phyloP scores from a whole-genome alignment of 2,888 invertebrate genomes.

The Polydrusus tereticollis region DNA sequence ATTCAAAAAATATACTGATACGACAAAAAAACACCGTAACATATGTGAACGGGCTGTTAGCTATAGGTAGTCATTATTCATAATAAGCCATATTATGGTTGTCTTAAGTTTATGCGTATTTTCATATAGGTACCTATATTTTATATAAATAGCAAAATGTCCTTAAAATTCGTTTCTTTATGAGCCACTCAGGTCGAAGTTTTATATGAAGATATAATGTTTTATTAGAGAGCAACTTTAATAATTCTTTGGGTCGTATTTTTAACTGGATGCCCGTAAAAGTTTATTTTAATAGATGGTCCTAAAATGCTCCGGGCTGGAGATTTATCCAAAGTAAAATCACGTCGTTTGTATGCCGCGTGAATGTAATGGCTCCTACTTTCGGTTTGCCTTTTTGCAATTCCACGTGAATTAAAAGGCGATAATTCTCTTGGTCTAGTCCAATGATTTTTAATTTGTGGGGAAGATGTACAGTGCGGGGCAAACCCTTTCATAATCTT shows the following conservation, averaged over 20 bases:
- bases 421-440: conserved; percentile 7
- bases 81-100: no score
- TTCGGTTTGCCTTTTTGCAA: conserved; percentile 24
- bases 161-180: neutral
- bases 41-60: no score
- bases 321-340: conserved; percentile 34
- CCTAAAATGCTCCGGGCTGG: conserved; percentile 24
- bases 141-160: neutral
- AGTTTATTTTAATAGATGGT: conserved; percentile 41
- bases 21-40: no score
- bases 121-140: no score
- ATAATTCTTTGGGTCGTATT: conserved; percentile 37
- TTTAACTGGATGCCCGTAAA: conserved; percentile 33
- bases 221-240: conserved; percentile 39
- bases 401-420: conserved; percentile 6
- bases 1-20: no score
- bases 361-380: conserved; percentile 33
- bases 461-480: neutral
- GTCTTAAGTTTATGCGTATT: no score
- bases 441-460: conserved; percentile 16
- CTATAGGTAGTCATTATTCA: no score
- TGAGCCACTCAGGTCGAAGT: neutral
- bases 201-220: conserved; percentile 29
- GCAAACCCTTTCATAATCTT: neutral
- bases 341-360: conserved; percentile 42